Conservation (phyloP, 2,888 invertebrate species). For the Dolichomitus sp. region DNA sequence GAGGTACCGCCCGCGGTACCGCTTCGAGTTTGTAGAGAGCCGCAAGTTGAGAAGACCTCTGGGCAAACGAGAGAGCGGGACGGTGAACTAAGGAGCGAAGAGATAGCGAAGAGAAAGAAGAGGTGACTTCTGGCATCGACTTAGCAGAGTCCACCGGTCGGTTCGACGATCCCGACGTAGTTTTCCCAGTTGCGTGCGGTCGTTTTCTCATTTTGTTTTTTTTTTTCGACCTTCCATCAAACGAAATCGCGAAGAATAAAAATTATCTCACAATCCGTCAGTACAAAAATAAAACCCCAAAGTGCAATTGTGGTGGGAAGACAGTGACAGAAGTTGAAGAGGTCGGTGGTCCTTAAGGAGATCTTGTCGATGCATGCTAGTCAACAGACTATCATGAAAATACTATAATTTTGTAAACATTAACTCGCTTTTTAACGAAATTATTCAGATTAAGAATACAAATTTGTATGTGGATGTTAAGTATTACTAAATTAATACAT, state of each 20-base stretch:
- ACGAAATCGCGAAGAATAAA: conserved; percentile 28
- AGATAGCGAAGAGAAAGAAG: conserved; percentile 59
- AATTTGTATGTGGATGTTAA: no score
- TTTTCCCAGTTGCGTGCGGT: conserved; percentile 62
- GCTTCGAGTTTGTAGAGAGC: conserved; percentile 69
- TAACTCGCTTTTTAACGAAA: no score
- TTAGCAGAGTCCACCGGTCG: conserved; percentile 70
- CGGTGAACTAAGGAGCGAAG: conserved; percentile 52
- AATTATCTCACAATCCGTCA: background rate
- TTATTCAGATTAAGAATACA: no score
- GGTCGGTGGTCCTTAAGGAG: conserved; percentile 42
- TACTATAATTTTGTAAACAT: no score
- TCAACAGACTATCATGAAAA: no score
- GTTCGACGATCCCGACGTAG: conserved; percentile 72
- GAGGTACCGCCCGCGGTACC: conserved; percentile 64
- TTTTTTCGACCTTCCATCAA: conserved; percentile 29
- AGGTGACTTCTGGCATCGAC: conserved; percentile 63
- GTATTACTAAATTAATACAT: no score
- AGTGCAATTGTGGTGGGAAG: conserved; percentile 60
- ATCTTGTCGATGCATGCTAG: no score
- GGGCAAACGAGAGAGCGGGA: conserved; percentile 37
- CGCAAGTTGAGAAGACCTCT: conserved; percentile 70
- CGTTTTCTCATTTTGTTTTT: background rate
- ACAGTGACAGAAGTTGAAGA: conserved; percentile 48
- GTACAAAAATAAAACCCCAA: conserved; percentile 25